Evolutionary conservation across 1,140 invertebrate genomes (phyloP), one percentile per base, ranked within the genome.

Genomic region (Dufourea novaeangliae): DNA sequence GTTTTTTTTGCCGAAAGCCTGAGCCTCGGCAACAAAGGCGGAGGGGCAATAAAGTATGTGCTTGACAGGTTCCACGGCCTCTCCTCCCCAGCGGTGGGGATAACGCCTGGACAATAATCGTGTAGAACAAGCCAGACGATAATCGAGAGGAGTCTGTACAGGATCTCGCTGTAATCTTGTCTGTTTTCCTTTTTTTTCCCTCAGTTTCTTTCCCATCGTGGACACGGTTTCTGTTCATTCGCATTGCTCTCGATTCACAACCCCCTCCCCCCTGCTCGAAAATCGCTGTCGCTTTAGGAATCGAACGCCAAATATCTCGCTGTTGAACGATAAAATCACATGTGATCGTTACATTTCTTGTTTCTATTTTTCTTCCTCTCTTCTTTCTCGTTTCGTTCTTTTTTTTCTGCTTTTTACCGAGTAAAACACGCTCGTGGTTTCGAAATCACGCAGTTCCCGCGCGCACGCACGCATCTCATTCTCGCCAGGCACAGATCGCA

Each of bases 381-480:
- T 20, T 46, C 17, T 7, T 73, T 75, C 59, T 8, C 1, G 6
- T 17, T 46, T 20, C 17, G 4, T n/a, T n/a, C 20, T 8, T 7
- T 7, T 50, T n/a, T 0, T n/a, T n/a, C n/a, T n/a, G n/a, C 20
- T 50, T 17, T n/a, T 37, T 17, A 27, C 39, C 82, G 46, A 3
- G 66, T 75, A 77, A 84, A 25, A 50, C 46, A 50, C 41, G n/a
- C 44, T 17, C 66, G n/a, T 50, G 46, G 73, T 52, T 34, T 52
- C 22, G 29, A 39, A 50, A 64, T 85, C 44, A 84, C 73, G 83
- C 83, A 54, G 37, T 27, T 20, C 22, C 12, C 44, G 39, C 59
- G 50, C 70, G 1, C 44, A 44, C 66, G 37, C 61, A 50, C 56
- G 56, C 41, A 50, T 54, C 50, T 22, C 67, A 62, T 39, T 72